phyloP scores from a whole-genome alignment of 2,888 invertebrate species.

The Caenorhabditis drosophilae region DNA sequence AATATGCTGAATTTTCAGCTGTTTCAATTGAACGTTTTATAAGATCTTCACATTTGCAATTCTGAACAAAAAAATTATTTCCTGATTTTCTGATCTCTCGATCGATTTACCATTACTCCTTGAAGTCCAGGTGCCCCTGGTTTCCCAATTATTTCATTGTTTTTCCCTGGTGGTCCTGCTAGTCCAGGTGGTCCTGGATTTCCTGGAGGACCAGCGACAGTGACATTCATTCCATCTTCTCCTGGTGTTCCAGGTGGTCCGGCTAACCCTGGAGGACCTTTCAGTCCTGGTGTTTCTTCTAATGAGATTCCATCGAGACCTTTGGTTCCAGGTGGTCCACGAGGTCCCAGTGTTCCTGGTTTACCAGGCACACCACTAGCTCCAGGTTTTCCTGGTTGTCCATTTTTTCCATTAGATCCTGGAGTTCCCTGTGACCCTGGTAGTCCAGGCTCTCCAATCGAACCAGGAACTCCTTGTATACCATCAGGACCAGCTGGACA shows the following conservation, averaged over 20 bases:
- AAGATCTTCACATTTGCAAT: constrained; percentile 27
- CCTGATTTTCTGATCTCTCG: background rate
- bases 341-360: constrained; percentile 24
- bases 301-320: constrained; percentile 30
- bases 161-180: constrained; percentile 11
- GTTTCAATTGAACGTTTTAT: constrained; percentile 21
- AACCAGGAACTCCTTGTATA: constrained; percentile 19
- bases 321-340: constrained; percentile 12
- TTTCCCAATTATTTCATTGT: constrained; percentile 8
- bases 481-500: constrained; percentile 36
- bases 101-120: constrained; percentile 5
- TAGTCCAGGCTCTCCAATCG: constrained; percentile 18
- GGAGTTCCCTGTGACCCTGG: constrained; percentile 24
- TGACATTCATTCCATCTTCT: constrained; percentile 32
- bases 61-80: no score
- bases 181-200: constrained; percentile 12
- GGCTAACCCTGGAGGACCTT: constrained; percentile 27
- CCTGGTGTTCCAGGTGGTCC: constrained; percentile 27
- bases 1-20: constrained; percentile 26
- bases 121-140: constrained; percentile 20
- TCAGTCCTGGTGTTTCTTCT: constrained; percentile 18
- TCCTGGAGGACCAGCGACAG: constrained; percentile 20
- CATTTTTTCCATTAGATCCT: constrained; percentile 31
- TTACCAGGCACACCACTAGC: constrained; percentile 29
- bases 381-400: constrained; percentile 28